A percentile compares a stretch with the other conserved stretches of the same genome.
Conservation (phyloP, 2,797 vertebrate species). For the Gadopsis bispinosus region DNA sequence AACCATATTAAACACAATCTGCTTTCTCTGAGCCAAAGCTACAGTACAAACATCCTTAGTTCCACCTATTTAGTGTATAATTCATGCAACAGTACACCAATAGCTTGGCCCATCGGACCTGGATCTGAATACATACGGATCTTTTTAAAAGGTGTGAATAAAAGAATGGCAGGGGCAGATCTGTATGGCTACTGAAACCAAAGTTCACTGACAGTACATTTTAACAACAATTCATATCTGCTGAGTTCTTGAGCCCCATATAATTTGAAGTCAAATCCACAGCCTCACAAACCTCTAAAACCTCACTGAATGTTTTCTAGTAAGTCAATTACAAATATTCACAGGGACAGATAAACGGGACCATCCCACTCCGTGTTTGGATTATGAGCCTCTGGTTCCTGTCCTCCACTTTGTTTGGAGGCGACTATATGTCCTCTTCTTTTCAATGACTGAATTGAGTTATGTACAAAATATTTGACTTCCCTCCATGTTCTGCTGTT, state of each 20-base stretch:
- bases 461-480: conserved; percentile 83
- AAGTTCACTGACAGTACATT: conserved; percentile 22
- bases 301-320: conserved; percentile 17
- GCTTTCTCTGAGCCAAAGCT: conserved; percentile 30
- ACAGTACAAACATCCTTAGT: conserved; percentile 44
- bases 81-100: conserved; percentile 57
- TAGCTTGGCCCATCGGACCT: conserved; percentile 33
- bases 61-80: conserved; percentile 46
- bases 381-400: conserved; percentile 59
- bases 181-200: conserved; percentile 7
- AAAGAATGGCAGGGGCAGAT: conserved; percentile 34
- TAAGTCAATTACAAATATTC: conserved; percentile 49
- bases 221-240: conserved; percentile 38
- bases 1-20: conserved; percentile 47
- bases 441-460: conserved; percentile 80
- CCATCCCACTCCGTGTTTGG: conserved; percentile 73
- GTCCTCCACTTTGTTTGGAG: conserved; percentile 48
- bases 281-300: conserved; percentile 9
- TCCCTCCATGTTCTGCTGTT: conserved; percentile 80
- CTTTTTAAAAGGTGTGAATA: conserved; percentile 26
- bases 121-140: conserved; percentile 11
- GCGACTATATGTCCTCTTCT: conserved; percentile 63
- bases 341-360: conserved; percentile 81
- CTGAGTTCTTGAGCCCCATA: conserved; percentile 21
- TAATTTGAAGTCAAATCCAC: conserved; percentile 34